Evolutionary conservation across 2,797 vertebrate species (phyloP).

Genomic region (Pseudochirops cupreus): DNA sequence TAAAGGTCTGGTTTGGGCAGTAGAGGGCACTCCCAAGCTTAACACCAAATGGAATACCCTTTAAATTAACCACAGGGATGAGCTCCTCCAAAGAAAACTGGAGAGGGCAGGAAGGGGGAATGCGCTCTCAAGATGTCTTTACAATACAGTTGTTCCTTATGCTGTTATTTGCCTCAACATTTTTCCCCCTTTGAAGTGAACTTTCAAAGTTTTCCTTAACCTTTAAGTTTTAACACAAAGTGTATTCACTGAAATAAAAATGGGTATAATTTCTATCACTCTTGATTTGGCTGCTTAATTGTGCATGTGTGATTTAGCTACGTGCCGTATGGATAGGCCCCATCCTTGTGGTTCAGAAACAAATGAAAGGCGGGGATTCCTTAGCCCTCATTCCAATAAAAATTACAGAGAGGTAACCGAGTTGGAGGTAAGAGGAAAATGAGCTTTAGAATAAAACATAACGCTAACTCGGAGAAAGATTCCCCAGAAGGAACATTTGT

Average conservation of each 20-base stretch:
- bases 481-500: slow-evolving; percentile 58
- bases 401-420: slow-evolving; percentile 52
- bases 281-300: slow-evolving; percentile 49
- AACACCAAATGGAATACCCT: neutral
- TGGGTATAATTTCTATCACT: neutral
- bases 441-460: slow-evolving; percentile 49
- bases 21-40: slow-evolving; percentile 70
- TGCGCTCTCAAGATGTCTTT: slow-evolving; percentile 21
- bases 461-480: slow-evolving; percentile 8
- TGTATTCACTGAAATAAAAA: slow-evolving; percentile 27
- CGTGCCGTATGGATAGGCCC: neutral
- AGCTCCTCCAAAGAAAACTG: neutral
- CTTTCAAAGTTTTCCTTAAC: neutral
- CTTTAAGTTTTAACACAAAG: neutral
- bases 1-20: slow-evolving; percentile 52
- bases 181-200: slow-evolving; percentile 30
- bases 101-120: neutral
- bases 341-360: slow-evolving; percentile 33
- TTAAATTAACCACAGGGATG: neutral
- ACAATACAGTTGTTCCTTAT: slow-evolving; percentile 39
- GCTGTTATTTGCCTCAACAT: neutral
- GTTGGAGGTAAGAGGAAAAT: slow-evolving; percentile 41
- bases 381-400: slow-evolving; percentile 40
- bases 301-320: slow-evolving; percentile 25
- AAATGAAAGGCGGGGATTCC: slow-evolving; percentile 49